Conservation (phyloP, 2,888 invertebrate genomes). For the Eupithecia exiguata region DNA sequence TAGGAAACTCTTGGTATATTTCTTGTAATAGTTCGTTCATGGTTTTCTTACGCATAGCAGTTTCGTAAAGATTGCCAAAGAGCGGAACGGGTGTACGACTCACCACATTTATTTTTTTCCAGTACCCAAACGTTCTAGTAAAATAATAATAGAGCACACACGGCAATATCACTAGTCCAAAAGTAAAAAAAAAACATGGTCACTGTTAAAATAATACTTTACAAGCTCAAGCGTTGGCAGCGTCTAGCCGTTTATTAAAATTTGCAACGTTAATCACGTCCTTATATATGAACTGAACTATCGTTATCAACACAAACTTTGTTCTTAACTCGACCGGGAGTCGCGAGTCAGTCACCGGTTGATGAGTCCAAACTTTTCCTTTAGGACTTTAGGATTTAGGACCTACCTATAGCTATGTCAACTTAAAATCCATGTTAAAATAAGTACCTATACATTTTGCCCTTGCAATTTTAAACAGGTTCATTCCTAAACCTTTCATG, state of each 20-base stretch:
- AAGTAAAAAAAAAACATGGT: slow-evolving; percentile 1
- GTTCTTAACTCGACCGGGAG: neutral
- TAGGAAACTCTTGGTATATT: slow-evolving; percentile 54
- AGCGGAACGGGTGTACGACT: slow-evolving; percentile 55
- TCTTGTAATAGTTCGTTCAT: neutral
- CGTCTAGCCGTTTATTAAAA: neutral
- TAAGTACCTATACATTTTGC: too few relatives aligned
- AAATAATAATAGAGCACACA: slow-evolving; percentile 52
- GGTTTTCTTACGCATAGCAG: slow-evolving; percentile 38
- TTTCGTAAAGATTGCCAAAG: slow-evolving; percentile 59
- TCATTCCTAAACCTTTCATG: too few relatives aligned
- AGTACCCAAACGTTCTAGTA: slow-evolving; percentile 60
- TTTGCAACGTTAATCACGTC: neutral
- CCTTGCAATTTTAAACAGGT: too few relatives aligned
- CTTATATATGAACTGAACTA: neutral
- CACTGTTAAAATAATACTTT: neutral
- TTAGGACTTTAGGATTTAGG: too few relatives aligned
- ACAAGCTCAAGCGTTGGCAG: neutral
- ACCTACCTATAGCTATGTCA: too few relatives aligned
- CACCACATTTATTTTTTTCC: slow-evolving; percentile 56
- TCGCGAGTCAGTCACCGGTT: too few relatives aligned
- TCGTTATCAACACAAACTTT: neutral
- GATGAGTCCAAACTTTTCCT: too few relatives aligned
- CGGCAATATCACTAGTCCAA: slow-evolving; percentile 29
- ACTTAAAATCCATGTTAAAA: too few relatives aligned